Evolutionary conservation across 2,113 vertebrate species (phyloP), one percentile per base, ranked within the genome.

Genomic region (Ailuropoda melanoleuca): DNA sequence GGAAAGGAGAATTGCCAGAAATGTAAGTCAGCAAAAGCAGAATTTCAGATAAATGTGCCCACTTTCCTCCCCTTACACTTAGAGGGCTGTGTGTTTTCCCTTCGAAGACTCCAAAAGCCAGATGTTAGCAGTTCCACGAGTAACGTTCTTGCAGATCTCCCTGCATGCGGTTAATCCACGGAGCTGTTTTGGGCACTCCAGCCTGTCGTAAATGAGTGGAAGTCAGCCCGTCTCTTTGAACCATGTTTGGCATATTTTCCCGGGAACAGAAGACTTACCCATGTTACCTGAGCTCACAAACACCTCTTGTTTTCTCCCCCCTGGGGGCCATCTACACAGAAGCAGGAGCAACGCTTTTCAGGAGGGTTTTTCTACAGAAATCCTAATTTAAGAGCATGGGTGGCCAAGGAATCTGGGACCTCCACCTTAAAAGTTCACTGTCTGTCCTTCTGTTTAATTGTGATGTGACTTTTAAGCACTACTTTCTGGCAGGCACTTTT

Each of bases 1-100:
- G 99, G 99, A 2, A 98, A 98, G 87, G 96, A 99, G 85, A 99
- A 99, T 95, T 99, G 99, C 98, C 99, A 99, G 98, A 99, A 97
- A 66, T 43, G 99, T 99, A 98, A 99, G 99, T 98, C 17, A 1
- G 24, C 1, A 50, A 48, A 50, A 48, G 26, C 14, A 23, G 50
- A 8, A 1, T 3, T 18, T 39, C 24, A 1, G 39, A 48, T 29
- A 6, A 12, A 3, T 0, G 0, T 1, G 9, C 15, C 10, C 7
- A 0, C 34, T 21, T 2, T 46, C 2, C 0, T 12, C 39, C 62
- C 15, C 4, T 1, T 18, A 43, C 3, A 0, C 26, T 9, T 9
- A 24, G 31, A 34, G 11, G 18, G 13, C n/a, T 31, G n/a, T 29
- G 24, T 66, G 23, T 39, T 21, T 53, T 56, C 56, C 53, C 94